phyloP scores from a whole-genome alignment of 1,140 invertebrate genomes.

The Papilio dardanus region DNA sequence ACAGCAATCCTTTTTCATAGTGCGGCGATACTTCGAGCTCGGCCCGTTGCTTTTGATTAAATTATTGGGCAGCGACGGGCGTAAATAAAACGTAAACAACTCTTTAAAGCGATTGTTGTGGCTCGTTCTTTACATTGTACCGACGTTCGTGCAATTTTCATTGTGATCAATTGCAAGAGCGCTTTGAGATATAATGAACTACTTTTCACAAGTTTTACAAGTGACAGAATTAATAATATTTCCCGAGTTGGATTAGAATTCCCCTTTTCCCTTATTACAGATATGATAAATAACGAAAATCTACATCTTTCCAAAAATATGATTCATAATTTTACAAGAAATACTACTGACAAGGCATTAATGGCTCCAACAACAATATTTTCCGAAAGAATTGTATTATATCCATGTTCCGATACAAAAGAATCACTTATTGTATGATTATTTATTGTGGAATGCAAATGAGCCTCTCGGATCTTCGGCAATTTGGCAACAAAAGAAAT shows the following conservation, averaged over 20 bases:
- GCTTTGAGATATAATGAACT: not conserved
- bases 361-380: not conserved
- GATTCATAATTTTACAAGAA: not conserved
- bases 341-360: not conserved
- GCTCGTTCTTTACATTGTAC: conserved; percentile 45
- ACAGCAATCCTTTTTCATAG: conserved; percentile 45
- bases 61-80: conserved; percentile 55
- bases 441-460: conserved; percentile 27
- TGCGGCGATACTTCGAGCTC: conserved; percentile 37
- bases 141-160: conserved; percentile 40
- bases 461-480: conserved; percentile 12
- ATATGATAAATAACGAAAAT: not conserved
- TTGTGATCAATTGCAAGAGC: conserved; percentile 36
- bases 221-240: not conserved
- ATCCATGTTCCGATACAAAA: not conserved
- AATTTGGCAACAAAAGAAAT: conserved; percentile 37
- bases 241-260: not conserved
- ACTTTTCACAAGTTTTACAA: not conserved
- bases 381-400: not conserved
- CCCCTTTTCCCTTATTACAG: too few species aligned
- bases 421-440: conserved; percentile 9
- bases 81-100: conserved; percentile 55
- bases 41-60: conserved; percentile 55
- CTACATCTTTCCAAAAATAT: not conserved
- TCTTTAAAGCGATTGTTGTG: conserved; percentile 45